These are phyloP conservation scores for Brachionus plicatilis DNA, from an alignment of 1,140 invertebrate genomes.

Conservation along the genomic window DNA sequence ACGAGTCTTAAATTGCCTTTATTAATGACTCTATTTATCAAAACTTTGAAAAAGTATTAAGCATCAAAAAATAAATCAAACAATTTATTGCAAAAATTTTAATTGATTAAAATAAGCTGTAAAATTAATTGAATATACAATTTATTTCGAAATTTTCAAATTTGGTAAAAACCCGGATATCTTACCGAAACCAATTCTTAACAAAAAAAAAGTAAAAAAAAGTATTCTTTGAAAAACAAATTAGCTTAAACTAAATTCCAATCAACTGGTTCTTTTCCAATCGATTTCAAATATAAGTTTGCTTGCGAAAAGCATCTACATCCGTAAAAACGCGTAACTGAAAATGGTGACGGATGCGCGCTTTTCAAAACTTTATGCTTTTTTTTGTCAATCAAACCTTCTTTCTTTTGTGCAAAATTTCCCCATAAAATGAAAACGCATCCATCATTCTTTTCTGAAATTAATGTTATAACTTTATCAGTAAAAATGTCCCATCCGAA, in stretches of 20 bases:
- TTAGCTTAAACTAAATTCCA: conserved; percentile 25
- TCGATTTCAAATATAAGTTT: neutral
- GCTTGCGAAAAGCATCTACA: conserved; percentile 38
- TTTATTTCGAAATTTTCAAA: neutral
- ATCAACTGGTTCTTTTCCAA: neutral
- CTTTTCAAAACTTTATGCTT: conserved; percentile 31
- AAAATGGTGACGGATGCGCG: conserved; percentile 40
- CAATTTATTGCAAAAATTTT: neutral
- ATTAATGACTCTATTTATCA: too few species aligned
- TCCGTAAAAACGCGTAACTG: conserved; percentile 24
- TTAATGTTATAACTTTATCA: neutral
- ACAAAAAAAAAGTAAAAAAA: neutral
- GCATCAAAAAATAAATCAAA: neutral
- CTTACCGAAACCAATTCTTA: neutral
- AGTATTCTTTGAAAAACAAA: neutral
- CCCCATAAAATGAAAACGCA: conserved; percentile 40
- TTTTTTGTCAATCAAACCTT: conserved; percentile 18
- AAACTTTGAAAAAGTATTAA: neutral
- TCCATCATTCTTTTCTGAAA: conserved; percentile 7
- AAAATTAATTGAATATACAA: neutral
- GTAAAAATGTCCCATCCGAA: conserved; percentile 32
- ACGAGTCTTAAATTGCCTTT: too few species aligned
- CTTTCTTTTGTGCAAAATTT: conserved; percentile 37
- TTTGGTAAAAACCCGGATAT: neutral
- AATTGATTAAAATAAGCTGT: neutral